Base-by-base conservation (phyloP, 1,140 invertebrate species). In the Formica selysi region DNA sequence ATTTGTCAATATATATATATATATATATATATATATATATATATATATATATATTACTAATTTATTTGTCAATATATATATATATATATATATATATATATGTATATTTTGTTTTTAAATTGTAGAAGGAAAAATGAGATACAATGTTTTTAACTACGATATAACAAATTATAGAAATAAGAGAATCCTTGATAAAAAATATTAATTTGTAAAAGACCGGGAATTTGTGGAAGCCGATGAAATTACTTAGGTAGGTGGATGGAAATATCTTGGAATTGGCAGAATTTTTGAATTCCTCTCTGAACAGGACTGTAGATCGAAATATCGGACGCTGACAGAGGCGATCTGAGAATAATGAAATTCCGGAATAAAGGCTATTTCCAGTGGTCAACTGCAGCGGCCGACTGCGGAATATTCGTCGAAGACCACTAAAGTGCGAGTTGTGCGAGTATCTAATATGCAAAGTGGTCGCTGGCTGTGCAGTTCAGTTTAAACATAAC, bases 371-470 rank as follows among this genome's bases (percentile, higher is more conserved):
- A 16, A 48, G 41, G 54, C 70, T 64, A 76, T 84, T 74, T 84
- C 67, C 79, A 68, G 79, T 29, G 64, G 74, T 64, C 67, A 38
- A 64, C 7, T 80, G 76, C 61, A 79, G 32, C 61, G 64, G 48
- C 10, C 26, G 29, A 29, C 29, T 7, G 70, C 57, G 48, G 19
- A 38, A 41, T 32, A 51, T 80, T 48, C 61, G 29, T 38, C 57
- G 61, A 88, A 76, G 71, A 86, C 76, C 76, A 51, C 64, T 48
- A 71, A 88, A 67, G 26, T 70, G 73, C 71, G 26, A 44, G 29
- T 36, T 57, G 71, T 11, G 81, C 78, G 48, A 86, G 32, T 68
- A 89, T 88, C 76, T 70, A 89, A 88, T 88, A 89, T 88, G 83
- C 83, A 88, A 88, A 89, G 74, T 89, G 83, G 81, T 85, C 59